A percentile compares a stretch with the other conserved stretches of the same genome.
phyloP scores from a whole-genome alignment of 2,113 vertebrate genomes.

The Coptodon bakossiorum region DNA sequence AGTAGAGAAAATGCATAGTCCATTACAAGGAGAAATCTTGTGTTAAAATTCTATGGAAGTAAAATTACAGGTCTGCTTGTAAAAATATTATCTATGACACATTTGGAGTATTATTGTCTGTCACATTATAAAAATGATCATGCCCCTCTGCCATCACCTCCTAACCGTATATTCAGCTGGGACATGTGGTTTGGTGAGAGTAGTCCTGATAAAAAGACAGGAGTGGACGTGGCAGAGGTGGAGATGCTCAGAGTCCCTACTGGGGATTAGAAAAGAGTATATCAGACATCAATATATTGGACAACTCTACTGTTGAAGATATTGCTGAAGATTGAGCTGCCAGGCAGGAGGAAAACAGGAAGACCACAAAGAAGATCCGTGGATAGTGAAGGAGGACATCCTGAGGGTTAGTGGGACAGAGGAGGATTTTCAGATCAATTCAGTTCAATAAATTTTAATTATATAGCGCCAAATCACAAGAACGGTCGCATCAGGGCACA shows the following conservation, averaged over 20 bases:
- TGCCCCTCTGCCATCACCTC: not conserved
- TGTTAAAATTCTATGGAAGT: not conserved
- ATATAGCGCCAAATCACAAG: not conserved
- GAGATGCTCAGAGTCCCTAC: not conserved
- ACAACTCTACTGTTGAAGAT: not conserved
- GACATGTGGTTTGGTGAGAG: not conserved
- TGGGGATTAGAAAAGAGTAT: not conserved
- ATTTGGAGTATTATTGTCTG: not conserved
- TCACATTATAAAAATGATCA: not conserved
- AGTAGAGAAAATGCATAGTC: not conserved
- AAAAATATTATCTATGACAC: not conserved
- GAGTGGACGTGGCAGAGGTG: not conserved
- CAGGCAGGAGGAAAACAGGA: not conserved
- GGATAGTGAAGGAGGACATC: not conserved
- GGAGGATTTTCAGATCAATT: not conserved
- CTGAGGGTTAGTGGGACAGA: not conserved
- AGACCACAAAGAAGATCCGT: not conserved
- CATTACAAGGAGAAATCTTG: not conserved
- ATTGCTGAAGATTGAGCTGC: not conserved
- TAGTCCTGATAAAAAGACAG: not conserved
- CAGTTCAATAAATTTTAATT: not conserved
- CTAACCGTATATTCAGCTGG: not conserved
- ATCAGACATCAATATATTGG: not conserved
- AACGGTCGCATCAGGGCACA: not conserved
- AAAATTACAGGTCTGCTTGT: not conserved